These are phyloP conservation scores for Leptobrachium ailaonicum DNA, from an alignment of 2,113 vertebrate genomes.

Conservation along the genomic window DNA sequence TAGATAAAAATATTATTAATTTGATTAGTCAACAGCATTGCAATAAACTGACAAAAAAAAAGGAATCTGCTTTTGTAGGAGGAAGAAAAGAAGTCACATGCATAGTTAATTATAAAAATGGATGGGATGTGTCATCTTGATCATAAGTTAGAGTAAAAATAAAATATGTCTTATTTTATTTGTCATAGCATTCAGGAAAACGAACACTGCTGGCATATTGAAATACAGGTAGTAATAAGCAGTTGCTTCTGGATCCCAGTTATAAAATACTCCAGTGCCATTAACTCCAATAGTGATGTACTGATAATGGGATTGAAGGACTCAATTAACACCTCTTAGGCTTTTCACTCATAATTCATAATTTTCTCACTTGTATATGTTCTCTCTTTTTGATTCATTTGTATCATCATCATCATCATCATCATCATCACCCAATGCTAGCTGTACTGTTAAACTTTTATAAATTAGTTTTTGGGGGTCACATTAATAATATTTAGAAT, in stretches of 20 bases:
- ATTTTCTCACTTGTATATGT: constrained; percentile 57
- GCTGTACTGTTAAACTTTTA: constrained; percentile 53
- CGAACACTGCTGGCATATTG: not conserved
- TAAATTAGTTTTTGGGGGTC: constrained; percentile 1
- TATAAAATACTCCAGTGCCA: constrained; percentile 41
- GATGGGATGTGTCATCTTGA: constrained; percentile 26
- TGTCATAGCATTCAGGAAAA: constrained; percentile 29
- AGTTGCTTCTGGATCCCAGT: constrained; percentile 28
- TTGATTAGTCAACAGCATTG: not conserved
- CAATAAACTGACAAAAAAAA: not conserved
- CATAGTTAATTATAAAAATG: constrained; percentile 17
- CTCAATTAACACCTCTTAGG: constrained; percentile 60
- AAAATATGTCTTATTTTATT: constrained; percentile 32
- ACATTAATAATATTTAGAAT: constrained; percentile 11
- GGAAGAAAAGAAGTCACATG: constrained; percentile 2
- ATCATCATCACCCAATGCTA: constrained; percentile 53
- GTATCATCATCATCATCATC: constrained; percentile 4
- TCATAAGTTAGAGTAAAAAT: constrained; percentile 37
- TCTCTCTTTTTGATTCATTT: constrained; percentile 56
- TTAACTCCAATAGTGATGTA: constrained; percentile 31
- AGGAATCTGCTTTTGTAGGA: not conserved
- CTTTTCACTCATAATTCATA: constrained; percentile 55
- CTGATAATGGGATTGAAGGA: constrained; percentile 54
- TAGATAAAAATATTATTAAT: too few species aligned
- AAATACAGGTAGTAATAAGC: constrained; percentile 7